These are phyloP conservation scores for Sinocyclocheilus grahami DNA, from an alignment of 2,113 vertebrate species.

Conservation along the genomic window DNA sequence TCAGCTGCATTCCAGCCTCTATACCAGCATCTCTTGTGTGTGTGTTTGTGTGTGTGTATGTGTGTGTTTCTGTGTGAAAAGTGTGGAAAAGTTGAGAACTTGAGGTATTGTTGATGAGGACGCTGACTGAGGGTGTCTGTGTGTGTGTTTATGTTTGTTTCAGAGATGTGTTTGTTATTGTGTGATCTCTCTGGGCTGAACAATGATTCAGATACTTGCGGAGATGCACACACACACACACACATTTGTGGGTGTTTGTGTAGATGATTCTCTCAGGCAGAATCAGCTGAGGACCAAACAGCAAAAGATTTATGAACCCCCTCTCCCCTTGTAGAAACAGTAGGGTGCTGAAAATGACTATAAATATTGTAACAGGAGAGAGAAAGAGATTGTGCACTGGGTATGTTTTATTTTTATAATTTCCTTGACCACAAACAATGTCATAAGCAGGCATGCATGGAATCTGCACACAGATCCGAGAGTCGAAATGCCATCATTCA, in stretches of 20 bases:
- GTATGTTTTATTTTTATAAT: background rate
- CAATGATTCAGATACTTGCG: background rate
- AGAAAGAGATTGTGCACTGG: background rate
- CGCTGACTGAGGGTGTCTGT: background rate
- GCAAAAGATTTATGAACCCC: background rate
- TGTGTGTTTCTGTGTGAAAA: background rate
- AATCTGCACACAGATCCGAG: background rate
- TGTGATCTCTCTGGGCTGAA: background rate
- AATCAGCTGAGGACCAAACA: background rate
- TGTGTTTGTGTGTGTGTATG: background rate
- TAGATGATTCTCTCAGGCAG: background rate
- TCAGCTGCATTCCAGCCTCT: background rate
- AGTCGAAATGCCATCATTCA: background rate
- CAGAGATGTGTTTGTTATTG: constrained; percentile 18
- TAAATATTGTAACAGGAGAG: constrained; percentile 28
- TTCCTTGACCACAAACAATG: constrained; percentile 14
- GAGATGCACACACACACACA: background rate
- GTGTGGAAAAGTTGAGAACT: background rate
- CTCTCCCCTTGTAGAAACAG: background rate
- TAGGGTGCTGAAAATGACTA: background rate
- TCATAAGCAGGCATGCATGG: background rate
- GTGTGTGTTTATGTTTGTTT: background rate
- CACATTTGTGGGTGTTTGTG: background rate
- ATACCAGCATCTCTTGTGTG: background rate
- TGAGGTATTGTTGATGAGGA: background rate